Evolutionary conservation across 2,797 vertebrate genomes (phyloP).

Genomic region (Darevskia mixta): DNA sequence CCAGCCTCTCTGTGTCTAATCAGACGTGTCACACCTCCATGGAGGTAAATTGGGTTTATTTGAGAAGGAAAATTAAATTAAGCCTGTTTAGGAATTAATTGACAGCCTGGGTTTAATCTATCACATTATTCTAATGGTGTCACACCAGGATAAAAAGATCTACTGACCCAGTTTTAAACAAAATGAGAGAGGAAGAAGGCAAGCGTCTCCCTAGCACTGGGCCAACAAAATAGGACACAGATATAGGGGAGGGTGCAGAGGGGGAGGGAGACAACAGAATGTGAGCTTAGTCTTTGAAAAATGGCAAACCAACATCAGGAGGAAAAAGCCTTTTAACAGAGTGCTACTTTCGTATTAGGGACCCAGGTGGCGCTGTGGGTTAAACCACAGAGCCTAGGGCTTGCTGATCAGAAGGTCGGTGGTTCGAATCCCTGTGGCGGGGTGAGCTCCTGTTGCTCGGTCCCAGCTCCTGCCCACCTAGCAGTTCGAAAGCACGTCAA

Average conservation of each 20-base stretch:
- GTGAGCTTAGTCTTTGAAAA: constrained; percentile 43
- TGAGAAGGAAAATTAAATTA: constrained; percentile 80
- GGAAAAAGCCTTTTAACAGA: constrained; percentile 32
- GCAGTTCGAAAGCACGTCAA: too few species aligned
- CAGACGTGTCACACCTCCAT: constrained; percentile 73
- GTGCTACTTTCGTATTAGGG: constrained; percentile 29
- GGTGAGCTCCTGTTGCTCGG: too few species aligned
- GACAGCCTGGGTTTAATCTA: constrained; percentile 68
- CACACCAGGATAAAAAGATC: constrained; percentile 56
- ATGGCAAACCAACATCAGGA: constrained; percentile 30
- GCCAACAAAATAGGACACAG: not conserved
- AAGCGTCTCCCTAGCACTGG: not conserved
- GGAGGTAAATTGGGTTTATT: constrained; percentile 77
- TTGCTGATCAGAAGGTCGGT: too few species aligned
- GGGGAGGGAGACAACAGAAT: constrained; percentile 2
- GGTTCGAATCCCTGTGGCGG: too few species aligned
- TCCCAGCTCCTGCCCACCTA: too few species aligned
- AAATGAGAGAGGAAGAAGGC: not conserved
- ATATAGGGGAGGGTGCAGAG: not conserved
- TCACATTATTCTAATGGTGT: constrained; percentile 68
- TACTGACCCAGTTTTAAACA: constrained; percentile 51
- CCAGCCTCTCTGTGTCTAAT: constrained; percentile 64
- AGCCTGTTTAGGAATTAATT: constrained; percentile 75
- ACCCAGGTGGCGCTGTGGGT: too few species aligned
- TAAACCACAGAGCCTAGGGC: too few species aligned